A percentile compares a stretch with the other conserved stretches of the same genome.
These are phyloP conservation scores for Drosophila aff. DNA, from an alignment of 1,140 invertebrate genomes.

Conservation along the genomic window DNA sequence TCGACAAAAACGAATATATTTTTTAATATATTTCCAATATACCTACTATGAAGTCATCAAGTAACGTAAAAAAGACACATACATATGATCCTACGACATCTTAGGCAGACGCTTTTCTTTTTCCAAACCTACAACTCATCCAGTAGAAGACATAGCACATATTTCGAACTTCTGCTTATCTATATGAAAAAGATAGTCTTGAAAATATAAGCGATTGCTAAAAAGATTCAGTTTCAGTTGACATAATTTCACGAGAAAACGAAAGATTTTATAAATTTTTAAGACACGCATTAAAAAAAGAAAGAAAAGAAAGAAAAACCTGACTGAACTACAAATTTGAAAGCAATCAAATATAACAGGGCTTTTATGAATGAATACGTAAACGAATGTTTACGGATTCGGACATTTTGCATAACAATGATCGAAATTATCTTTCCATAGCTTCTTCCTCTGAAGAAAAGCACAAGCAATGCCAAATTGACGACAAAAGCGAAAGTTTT, in stretches of 20 bases:
- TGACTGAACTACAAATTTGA: neutral
- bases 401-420: conserved; percentile 39
- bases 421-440: conserved; percentile 33
- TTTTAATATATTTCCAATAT: too few species aligned
- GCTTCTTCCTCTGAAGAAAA: conserved; percentile 35
- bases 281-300: neutral
- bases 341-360: conserved; percentile 28
- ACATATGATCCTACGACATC: too few species aligned
- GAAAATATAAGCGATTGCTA: too few species aligned
- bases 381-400: conserved; percentile 33
- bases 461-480: conserved; percentile 45
- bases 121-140: too few species aligned
- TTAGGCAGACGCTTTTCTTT: too few species aligned
- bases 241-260: neutral
- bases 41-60: too few species aligned
- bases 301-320: neutral
- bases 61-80: too few species aligned
- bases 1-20: too few species aligned
- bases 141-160: too few species aligned
- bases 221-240: too few species aligned
- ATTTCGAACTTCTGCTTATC: too few species aligned
- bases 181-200: too few species aligned
- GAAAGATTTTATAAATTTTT: neutral
- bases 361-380: conserved; percentile 45
- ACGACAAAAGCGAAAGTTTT: conserved; percentile 55